These are phyloP conservation scores for Branchellion lobata DNA, from an alignment of 2,888 invertebrate genomes.

Conservation along the genomic window DNA sequence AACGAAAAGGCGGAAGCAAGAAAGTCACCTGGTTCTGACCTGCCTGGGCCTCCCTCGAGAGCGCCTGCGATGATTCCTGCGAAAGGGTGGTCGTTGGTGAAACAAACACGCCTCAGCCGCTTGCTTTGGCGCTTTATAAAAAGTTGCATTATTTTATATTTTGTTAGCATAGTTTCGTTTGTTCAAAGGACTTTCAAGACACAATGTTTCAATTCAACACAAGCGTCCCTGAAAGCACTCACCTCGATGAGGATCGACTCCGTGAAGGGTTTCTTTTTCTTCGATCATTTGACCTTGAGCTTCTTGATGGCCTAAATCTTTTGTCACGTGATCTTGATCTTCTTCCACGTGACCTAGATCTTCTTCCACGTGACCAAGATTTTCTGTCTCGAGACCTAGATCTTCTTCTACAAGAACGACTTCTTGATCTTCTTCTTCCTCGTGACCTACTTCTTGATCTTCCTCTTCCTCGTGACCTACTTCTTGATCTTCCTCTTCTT, in stretches of 20 bases:
- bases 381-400: no score
- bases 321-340: constrained; percentile 44
- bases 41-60: constrained; percentile 44
- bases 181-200: no score
- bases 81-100: no score
- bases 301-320: constrained; percentile 36
- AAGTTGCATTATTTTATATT: no score
- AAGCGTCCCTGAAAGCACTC: no score
- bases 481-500: constrained; percentile 5
- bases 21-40: no score
- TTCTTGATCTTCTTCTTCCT: constrained; percentile 30
- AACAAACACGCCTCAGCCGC: no score
- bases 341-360: constrained; percentile 33
- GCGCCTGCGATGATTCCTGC: no score
- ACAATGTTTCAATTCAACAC: no score
- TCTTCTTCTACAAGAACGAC: constrained; percentile 25
- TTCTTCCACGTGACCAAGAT: constrained; percentile 45
- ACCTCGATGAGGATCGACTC: constrained; percentile 28
- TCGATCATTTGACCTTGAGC: constrained; percentile 32
- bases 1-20: no score
- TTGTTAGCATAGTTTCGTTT: no score
- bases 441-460: constrained; percentile 31
- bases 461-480: constrained; percentile 5
- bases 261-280: constrained; percentile 44
- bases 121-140: no score